Conservation (phyloP, 1,140 invertebrate genomes). For the Gryllus bimaculatus region DNA sequence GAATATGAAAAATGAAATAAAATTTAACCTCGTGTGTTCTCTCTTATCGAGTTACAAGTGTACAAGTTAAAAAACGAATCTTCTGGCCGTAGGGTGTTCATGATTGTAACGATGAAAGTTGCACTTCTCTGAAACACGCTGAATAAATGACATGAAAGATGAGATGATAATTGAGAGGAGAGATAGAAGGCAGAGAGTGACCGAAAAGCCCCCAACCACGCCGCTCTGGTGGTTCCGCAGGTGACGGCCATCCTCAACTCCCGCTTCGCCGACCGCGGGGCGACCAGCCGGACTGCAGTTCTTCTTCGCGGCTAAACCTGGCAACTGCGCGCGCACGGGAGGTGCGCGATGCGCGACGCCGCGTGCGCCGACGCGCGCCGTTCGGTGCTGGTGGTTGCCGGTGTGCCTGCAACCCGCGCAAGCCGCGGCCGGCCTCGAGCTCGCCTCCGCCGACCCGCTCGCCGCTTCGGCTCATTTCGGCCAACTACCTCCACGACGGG, state of each 20-base stretch:
- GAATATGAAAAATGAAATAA: too few relatives aligned
- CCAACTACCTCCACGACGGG: constrained; percentile 51
- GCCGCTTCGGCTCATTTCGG: constrained; percentile 52
- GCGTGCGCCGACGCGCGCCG: constrained; percentile 30
- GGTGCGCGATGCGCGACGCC: constrained; percentile 24
- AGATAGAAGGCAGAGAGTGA: too few relatives aligned
- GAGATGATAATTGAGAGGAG: too few relatives aligned
- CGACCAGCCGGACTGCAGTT: constrained; percentile 29
- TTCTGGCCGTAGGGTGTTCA: too few relatives aligned
- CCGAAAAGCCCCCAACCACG: constrained; percentile 26
- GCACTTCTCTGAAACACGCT: too few relatives aligned
- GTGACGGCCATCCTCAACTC: constrained; percentile 31
- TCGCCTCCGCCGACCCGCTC: constrained; percentile 47
- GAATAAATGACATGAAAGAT: too few relatives aligned
- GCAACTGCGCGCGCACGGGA: constrained; percentile 73
- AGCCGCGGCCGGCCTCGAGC: constrained; percentile 48
- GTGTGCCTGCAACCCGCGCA: constrained; percentile 40
- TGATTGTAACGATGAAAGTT: too few relatives aligned
- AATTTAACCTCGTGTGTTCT: too few relatives aligned
- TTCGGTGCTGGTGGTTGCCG: constrained; percentile 26
- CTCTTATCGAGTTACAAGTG: too few relatives aligned
- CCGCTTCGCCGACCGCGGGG: constrained; percentile 42
- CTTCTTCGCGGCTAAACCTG: constrained; percentile 52
- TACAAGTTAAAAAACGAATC: too few relatives aligned
- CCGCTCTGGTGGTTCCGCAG: constrained; percentile 34